Base-by-base conservation (phyloP, 2,113 vertebrate species). In the Mohoua ochrocephala region DNA sequence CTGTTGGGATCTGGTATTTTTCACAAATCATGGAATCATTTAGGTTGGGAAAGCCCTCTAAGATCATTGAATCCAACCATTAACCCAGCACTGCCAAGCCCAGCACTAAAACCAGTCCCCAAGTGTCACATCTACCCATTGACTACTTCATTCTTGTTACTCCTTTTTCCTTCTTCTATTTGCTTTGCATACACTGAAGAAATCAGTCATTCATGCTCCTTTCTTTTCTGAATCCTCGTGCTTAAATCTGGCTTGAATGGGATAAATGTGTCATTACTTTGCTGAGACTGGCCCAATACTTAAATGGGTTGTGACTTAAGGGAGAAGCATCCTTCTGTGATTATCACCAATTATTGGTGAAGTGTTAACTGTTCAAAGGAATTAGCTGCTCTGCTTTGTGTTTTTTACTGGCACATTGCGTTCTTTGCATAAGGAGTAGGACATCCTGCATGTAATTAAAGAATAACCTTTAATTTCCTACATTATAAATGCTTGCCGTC, bases 331-430 rank as follows among this genome's bases (percentile, higher is more conserved):
- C 76, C 67, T 87, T 70, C 71, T 67, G 63, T 86, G 47, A 90
- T 92, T 94, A 67, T 90, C 92, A 59, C 59, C 47, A 50, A 84
- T 83, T 85, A 60, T 54, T 91, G 85, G n/a, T 41, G 20, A 82
- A 93, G 71, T 52, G 85, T 83, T 93, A 88, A 88, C 33, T 70
- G 52, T 90, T 90, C 69, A 81, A 88, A 90, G 42, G 71, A 80
- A 86, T 83, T 89, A 79, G 30, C 64, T 83, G 28, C n/a, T 75
- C 44, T 89, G 37, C 87, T 78, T 91, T 61, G 9, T 89, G 8
- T 59, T 77, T 88, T 83, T 96, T 57, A 57, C 24, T 37, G 26
- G 11, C 49, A 16, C 19, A 8, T 63, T 87, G 11, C 24, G 18
- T 74, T 63, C n/a, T 74, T 90, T 90, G 64, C 44, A 30, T 28